phyloP scores from a whole-genome alignment of 2,113 vertebrate genomes.

The Naja naja region DNA sequence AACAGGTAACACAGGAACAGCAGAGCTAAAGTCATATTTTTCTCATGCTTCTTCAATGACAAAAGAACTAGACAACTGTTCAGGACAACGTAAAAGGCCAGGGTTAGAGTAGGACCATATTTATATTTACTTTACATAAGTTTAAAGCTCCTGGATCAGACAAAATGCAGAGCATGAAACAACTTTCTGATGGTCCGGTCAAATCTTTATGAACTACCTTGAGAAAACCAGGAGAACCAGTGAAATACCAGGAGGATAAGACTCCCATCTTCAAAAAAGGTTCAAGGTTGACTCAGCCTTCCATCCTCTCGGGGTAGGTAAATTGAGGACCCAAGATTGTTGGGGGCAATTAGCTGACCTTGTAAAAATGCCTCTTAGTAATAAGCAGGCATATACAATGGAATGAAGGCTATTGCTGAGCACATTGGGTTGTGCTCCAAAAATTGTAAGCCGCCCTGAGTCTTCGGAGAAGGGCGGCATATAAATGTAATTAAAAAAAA shows the following conservation, averaged over 20 bases:
- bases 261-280: background rate
- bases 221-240: background rate
- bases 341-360: no score
- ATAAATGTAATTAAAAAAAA: no score
- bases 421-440: no score
- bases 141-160: background rate
- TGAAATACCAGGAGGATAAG: background rate
- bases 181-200: background rate
- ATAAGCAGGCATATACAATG: no score
- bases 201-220: background rate
- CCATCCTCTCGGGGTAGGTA: no score
- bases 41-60: background rate
- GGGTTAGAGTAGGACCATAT: background rate
- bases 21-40: background rate
- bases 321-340: no score
- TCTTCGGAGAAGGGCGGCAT: no score
- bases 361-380: no score
- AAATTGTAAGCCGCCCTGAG: no score
- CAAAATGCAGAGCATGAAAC: background rate
- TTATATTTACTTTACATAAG: background rate
- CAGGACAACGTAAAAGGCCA: background rate
- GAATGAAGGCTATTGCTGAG: no score
- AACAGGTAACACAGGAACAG: background rate
- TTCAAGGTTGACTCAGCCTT: no score
- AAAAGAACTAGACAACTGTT: background rate